Conservation (phyloP, 2,888 invertebrate species). For the Tinea pellionella region DNA sequence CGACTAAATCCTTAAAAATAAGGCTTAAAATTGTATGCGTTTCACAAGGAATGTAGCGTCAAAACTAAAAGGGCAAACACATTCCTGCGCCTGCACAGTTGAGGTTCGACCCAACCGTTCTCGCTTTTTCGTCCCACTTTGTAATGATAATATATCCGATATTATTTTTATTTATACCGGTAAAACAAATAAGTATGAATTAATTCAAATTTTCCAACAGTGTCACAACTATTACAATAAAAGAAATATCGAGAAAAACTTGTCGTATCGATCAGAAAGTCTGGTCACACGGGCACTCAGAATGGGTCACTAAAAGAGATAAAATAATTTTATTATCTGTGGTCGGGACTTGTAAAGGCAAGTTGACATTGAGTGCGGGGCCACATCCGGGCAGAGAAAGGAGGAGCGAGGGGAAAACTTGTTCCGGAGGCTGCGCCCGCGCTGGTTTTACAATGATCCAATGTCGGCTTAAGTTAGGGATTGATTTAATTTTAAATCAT, state of each 20-base stretch:
- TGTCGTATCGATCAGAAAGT: not conserved
- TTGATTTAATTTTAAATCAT: not conserved
- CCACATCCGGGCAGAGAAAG: slow-evolving; percentile 27
- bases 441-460: not conserved
- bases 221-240: no score
- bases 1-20: not conserved
- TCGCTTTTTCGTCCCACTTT: not conserved
- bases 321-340: not conserved
- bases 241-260: no score
- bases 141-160: not conserved
- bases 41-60: slow-evolving; percentile 15
- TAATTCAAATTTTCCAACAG: no score
- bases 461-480: not conserved
- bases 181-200: no score
- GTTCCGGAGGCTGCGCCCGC: slow-evolving; percentile 19
- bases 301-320: not conserved
- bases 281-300: not conserved
- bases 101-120: not conserved
- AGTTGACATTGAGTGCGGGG: slow-evolving; percentile 23
- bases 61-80: slow-evolving; percentile 15
- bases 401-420: slow-evolving; percentile 20
- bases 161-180: not conserved
- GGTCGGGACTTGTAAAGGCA: slow-evolving; percentile 17
- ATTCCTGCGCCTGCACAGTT: slow-evolving; percentile 15
- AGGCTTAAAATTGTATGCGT: not conserved